A percentile compares a stretch with the other conserved stretches of the same genome.
These are phyloP conservation scores for Ricordea florida DNA, from an alignment of 92 coral and sea anemone species.

Conservation along the genomic window DNA sequence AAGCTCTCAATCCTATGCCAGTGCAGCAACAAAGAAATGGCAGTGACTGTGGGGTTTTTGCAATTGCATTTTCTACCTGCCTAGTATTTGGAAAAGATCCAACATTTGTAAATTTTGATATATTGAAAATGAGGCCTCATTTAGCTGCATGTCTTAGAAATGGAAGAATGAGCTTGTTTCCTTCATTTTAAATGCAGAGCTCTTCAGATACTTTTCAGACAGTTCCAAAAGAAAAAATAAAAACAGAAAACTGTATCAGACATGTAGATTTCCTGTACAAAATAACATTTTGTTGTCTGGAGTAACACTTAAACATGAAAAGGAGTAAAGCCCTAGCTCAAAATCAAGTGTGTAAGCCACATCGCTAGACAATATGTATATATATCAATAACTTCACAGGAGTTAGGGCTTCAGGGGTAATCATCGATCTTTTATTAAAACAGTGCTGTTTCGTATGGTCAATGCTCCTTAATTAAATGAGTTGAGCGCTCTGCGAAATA, in stretches of 20 bases:
- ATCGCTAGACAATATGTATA: no score
- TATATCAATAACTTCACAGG: no score
- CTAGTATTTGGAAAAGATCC: constrained; percentile 22
- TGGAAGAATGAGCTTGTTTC: constrained; percentile 15
- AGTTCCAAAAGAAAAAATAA: background rate
- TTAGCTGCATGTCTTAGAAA: constrained; percentile 17
- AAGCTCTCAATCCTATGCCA: constrained; percentile 4
- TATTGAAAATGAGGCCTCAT: constrained; percentile 5
- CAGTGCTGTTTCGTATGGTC: constrained; percentile 1
- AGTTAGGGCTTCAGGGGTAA: no score
- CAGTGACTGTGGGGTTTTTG: constrained; percentile 19
- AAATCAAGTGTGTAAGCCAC: no score
- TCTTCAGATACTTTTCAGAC: constrained; percentile 1
- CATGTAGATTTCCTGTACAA: background rate
- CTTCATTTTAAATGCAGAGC: constrained; percentile 27
- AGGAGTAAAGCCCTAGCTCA: background rate
- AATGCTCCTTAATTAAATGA: background rate
- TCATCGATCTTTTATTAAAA: background rate
- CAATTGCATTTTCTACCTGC: constrained; percentile 17
- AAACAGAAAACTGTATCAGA: constrained; percentile 3
- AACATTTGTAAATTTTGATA: constrained; percentile 5
- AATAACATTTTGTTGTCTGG: background rate
- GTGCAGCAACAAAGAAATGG: constrained; percentile 19
- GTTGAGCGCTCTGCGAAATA: background rate
- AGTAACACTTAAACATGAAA: background rate